Evolutionary conservation across 2,888 invertebrate species (phyloP).

Genomic region (Plusia festucae): DNA sequence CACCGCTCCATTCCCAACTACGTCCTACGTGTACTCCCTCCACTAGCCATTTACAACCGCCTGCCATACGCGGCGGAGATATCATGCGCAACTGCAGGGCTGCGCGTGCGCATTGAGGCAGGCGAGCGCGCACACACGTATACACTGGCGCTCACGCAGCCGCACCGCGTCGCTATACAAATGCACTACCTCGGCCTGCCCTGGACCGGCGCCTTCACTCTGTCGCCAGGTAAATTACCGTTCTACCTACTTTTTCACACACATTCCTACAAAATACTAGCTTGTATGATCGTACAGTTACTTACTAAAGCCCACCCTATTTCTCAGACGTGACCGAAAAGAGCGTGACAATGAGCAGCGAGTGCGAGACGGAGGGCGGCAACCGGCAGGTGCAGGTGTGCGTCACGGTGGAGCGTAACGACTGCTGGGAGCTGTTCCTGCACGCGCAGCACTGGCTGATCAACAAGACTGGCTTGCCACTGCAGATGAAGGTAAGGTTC

Average conservation of each 20-base stretch:
- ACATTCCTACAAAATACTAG: too few species aligned
- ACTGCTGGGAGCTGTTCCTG: conserved; percentile 91
- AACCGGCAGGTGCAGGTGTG: conserved; percentile 92
- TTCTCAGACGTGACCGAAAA: conserved; percentile 90
- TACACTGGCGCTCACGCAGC: conserved; percentile 90
- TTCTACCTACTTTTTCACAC: too few species aligned
- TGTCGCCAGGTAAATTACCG: conserved; percentile 91
- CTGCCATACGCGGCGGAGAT: conserved; percentile 90
- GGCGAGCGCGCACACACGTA: conserved; percentile 93
- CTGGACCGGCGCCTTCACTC: conserved; percentile 92
- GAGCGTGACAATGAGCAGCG: conserved; percentile 91
- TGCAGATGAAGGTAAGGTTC: conserved; percentile 93
- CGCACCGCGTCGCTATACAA: conserved; percentile 84
- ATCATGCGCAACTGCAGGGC: conserved; percentile 53
- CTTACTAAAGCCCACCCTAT: conserved; percentile 3
- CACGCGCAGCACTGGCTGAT: conserved; percentile 97
- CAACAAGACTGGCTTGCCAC: conserved; percentile 95
- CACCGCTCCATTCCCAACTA: conserved; percentile 92
- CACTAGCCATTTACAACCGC: conserved; percentile 93
- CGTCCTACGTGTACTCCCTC: conserved; percentile 92
- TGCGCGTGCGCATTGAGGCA: conserved; percentile 90
- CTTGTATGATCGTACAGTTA: too few species aligned
- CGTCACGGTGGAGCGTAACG: conserved; percentile 90
- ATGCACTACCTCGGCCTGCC: conserved; percentile 91
- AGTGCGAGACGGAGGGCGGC: conserved; percentile 91